Conservation (phyloP, 2,888 invertebrate genomes). For the Morinoia aosen region DNA sequence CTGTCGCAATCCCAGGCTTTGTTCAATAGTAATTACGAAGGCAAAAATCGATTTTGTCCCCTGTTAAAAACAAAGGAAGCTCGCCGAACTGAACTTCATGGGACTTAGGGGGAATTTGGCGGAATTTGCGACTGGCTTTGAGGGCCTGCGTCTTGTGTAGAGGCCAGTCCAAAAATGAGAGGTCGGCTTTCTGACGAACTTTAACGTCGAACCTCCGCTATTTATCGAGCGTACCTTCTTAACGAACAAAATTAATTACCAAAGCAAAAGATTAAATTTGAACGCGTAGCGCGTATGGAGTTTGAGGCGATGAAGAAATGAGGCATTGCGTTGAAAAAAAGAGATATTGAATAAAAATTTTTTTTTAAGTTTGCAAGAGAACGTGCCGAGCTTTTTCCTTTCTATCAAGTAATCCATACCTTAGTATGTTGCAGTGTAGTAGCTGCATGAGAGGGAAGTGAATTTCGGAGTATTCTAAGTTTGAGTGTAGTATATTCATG, state of each 20-base stretch:
- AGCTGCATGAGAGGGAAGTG: too few species aligned
- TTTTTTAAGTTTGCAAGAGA: neutral
- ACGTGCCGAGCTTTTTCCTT: neutral
- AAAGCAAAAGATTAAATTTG: neutral
- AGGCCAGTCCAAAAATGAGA: constrained; percentile 4
- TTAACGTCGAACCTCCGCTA: neutral
- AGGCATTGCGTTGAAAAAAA: neutral
- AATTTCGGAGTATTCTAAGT: too few species aligned
- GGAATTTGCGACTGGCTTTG: constrained; percentile 33
- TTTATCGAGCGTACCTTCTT: neutral
- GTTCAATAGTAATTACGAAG: constrained; percentile 42
- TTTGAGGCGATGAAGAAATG: neutral
- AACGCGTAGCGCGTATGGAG: neutral
- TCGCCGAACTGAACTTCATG: constrained; percentile 5
- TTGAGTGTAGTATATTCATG: too few species aligned
- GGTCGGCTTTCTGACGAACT: constrained; percentile 2
- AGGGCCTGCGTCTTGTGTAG: constrained; percentile 16
- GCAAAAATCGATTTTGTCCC: constrained; percentile 47
- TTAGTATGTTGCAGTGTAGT: too few species aligned
- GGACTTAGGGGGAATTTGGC: constrained; percentile 21
- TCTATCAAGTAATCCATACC: neutral
- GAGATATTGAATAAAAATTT: neutral
- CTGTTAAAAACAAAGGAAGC: constrained; percentile 33
- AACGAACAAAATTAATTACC: neutral
- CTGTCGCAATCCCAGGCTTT: constrained; percentile 43